Evolutionary conservation across 2,113 vertebrate species (phyloP).

Genomic region (Hypanus sabinus): DNA sequence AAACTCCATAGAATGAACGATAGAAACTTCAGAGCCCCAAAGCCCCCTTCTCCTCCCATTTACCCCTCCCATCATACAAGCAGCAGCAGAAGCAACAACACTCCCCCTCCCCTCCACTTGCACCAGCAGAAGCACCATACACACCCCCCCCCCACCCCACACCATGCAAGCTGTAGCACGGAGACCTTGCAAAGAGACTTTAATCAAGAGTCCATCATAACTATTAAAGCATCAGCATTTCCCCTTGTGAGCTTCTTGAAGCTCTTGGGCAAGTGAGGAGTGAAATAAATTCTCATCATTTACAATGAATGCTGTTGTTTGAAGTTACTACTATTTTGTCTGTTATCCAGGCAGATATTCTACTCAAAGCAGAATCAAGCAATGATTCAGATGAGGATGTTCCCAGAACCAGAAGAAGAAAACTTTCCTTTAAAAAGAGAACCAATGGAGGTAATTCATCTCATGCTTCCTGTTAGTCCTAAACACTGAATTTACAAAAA

Average conservation of each 20-base stretch:
- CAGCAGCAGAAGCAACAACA: too few species aligned
- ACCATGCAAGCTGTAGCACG: too few species aligned
- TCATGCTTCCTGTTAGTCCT: not conserved
- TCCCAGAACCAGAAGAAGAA: constrained; percentile 68
- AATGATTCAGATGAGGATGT: constrained; percentile 72
- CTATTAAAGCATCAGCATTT: not conserved
- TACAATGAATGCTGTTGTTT: not conserved
- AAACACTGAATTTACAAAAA: not conserved
- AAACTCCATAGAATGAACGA: too few species aligned
- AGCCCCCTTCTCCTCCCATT: too few species aligned
- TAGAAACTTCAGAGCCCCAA: too few species aligned
- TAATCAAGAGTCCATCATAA: too few species aligned
- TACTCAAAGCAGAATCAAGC: constrained; percentile 57
- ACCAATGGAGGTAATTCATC: constrained; percentile 69
- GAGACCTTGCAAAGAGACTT: too few species aligned
- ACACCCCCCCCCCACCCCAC: too few species aligned
- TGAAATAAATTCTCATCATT: not conserved
- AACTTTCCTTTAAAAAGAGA: constrained; percentile 84
- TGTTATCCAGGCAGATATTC: constrained; percentile 53
- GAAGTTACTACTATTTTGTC: not conserved
- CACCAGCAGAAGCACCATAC: too few species aligned
- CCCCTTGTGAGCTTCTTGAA: not conserved
- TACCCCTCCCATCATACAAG: too few species aligned
- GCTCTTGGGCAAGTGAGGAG: not conserved
- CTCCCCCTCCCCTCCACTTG: too few species aligned